Base-by-base conservation (phyloP, 2,888 invertebrate genomes). In the Patella ulyssiponensis region DNA sequence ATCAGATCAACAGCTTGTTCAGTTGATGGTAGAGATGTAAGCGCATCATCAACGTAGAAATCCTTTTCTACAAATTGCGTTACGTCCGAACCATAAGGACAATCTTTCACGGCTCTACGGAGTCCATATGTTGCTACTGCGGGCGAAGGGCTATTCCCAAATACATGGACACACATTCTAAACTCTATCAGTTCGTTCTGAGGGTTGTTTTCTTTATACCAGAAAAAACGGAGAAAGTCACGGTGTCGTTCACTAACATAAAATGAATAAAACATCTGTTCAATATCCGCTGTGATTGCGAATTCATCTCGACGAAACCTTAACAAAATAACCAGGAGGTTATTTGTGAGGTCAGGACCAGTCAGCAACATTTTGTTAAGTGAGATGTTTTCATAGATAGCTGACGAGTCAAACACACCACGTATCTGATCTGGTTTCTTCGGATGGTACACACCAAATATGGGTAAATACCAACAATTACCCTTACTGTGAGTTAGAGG, bases 21-120 rank as follows among this genome's bases (percentile, higher is more conserved):
- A 4, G 4, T 17, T n/a, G 77, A 58, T 14, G 78, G 72, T 3
- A 73, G 23, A 15, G 84, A 83, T 11, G 76, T 69, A 2, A 85
- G 23, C 3, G 76, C 82, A 69, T 85, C 83, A 73, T 85, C 83
- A 5, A 85, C 79, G 74, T 85, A 85, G 77, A 83, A 85, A 69
- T 82, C 58, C 0, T 70, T 64, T 7, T 74, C 56, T 9, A 85
- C 80, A 64, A 83, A 81, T 11, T 79, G 23, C 14, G 69, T 71
- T 3, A 81, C 79, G 44, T 84, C 79, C 7, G 15, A 12, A 20
- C 79, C 80, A 58, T 70, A 78, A 1, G 17, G 3, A 23, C 51
- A 74, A 20, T 58, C 72, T 5, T 17, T 27, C 33, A 76, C 27
- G 14, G 76, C 83, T 23, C 69, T 72, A 7, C 79, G 33, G n/a